A percentile compares a stretch with the other conserved stretches of the same genome.
Conservation (phyloP, 92 coral and sea anemone species). For the Porites rus region DNA sequence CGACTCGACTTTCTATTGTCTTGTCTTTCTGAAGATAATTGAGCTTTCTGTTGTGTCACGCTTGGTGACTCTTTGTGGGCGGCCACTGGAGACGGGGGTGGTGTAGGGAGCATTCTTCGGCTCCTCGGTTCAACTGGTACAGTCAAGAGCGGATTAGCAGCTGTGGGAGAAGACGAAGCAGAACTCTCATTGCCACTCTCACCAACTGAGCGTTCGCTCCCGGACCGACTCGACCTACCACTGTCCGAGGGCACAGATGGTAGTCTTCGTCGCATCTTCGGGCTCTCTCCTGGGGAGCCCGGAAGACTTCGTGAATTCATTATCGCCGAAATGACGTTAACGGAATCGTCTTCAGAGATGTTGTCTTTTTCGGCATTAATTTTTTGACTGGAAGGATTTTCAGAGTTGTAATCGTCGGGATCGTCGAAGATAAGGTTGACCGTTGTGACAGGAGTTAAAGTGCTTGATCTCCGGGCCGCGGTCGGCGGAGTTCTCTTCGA, state of each 20-base stretch:
- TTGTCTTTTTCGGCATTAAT: background rate
- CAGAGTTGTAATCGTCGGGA: constrained; percentile 22
- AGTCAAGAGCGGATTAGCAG: constrained; percentile 4
- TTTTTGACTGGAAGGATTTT: background rate
- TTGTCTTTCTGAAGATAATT: background rate
- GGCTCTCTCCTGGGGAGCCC: constrained; percentile 64
- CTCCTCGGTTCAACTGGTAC: constrained; percentile 48
- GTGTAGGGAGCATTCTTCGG: constrained; percentile 83
- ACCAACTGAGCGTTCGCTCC: background rate
- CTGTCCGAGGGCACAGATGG: constrained; percentile 73
- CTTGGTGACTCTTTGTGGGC: constrained; percentile 26
- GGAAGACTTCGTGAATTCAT: constrained; percentile 25
- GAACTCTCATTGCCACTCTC: constrained; percentile 4
- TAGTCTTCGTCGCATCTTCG: constrained; percentile 72
- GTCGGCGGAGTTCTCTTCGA: constrained; percentile 26
- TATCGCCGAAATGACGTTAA: background rate
- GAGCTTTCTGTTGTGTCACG: background rate
- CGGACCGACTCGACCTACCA: constrained; percentile 1
- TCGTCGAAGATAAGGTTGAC: constrained; percentile 84
- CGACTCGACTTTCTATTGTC: background rate
- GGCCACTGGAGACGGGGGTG: constrained; percentile 81
- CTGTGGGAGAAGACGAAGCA: background rate
- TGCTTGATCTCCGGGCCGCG: constrained; percentile 49
- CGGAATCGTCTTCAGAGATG: constrained; percentile 19
- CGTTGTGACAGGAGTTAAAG: constrained; percentile 73